Conservation (phyloP, 2,113 vertebrate species). For the Piprites chloris region DNA sequence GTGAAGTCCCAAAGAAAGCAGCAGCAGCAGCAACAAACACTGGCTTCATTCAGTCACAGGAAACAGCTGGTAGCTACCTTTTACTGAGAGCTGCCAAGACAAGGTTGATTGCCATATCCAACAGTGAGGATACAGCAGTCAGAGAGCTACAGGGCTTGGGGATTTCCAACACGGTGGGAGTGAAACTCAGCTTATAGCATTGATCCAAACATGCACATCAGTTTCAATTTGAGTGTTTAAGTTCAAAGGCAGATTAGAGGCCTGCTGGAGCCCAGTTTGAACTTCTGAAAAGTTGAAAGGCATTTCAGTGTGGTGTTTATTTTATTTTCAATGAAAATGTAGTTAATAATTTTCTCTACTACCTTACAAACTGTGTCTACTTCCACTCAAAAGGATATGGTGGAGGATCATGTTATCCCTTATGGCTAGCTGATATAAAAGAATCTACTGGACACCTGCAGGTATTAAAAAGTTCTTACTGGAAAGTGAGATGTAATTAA, state of each 20-base stretch:
- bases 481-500: background rate
- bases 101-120: background rate
- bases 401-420: background rate
- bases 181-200: background rate
- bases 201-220: background rate
- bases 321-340: background rate
- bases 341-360: background rate
- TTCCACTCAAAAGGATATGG: background rate
- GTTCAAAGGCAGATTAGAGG: slow-evolving; percentile 20
- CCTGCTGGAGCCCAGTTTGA: background rate
- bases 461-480: background rate
- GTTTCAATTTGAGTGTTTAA: background rate
- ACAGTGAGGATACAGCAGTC: background rate
- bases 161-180: background rate
- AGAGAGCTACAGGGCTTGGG: background rate
- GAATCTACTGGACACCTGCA: background rate
- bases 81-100: background rate
- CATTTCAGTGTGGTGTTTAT: background rate
- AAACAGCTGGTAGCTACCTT: background rate
- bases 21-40: background rate
- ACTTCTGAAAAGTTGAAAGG: background rate
- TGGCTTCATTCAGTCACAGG: background rate
- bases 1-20: background rate
- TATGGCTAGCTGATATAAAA: background rate
- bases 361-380: background rate